Evolutionary conservation across 2,888 invertebrate species (phyloP).

Genomic region (Metallyticus violacea): DNA sequence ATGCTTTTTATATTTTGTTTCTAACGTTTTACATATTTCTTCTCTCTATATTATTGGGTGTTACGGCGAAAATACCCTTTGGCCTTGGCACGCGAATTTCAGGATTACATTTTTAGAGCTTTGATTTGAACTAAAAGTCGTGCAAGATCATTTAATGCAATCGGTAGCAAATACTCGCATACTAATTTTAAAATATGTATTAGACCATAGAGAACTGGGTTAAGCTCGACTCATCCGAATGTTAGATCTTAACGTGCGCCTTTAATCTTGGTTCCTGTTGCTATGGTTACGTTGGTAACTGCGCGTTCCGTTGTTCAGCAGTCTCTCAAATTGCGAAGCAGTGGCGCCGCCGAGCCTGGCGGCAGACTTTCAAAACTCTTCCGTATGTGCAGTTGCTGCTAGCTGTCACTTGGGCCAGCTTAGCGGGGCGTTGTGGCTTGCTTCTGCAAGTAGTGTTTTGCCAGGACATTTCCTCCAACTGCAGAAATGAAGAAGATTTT

Average conservation of each 20-base stretch:
- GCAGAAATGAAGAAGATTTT: background rate
- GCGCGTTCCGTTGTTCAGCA: background rate
- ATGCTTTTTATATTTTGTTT: too few relatives aligned
- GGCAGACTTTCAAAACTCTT: background rate
- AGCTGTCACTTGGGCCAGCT: conserved; percentile 2
- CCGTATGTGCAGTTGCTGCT: background rate
- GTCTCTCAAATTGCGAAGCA: background rate
- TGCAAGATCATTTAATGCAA: too few relatives aligned
- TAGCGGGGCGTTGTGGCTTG: conserved; percentile 5
- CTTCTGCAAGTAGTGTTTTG: background rate
- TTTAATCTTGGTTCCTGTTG: background rate
- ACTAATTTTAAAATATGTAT: too few relatives aligned
- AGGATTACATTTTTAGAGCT: too few relatives aligned
- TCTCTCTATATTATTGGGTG: too few relatives aligned
- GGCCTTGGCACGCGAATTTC: too few relatives aligned
- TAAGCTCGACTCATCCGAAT: background rate
- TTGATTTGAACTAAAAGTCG: too few relatives aligned
- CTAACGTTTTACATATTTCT: too few relatives aligned
- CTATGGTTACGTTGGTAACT: background rate
- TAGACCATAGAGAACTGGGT: too few relatives aligned
- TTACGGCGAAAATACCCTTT: too few relatives aligned
- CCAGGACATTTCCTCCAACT: background rate
- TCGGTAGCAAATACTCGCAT: too few relatives aligned
- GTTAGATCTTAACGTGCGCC: background rate
- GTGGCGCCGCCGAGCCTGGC: background rate